These are phyloP conservation scores for Caiman crocodilus DNA, from an alignment of 2,797 vertebrate genomes.

Conservation along the genomic window DNA sequence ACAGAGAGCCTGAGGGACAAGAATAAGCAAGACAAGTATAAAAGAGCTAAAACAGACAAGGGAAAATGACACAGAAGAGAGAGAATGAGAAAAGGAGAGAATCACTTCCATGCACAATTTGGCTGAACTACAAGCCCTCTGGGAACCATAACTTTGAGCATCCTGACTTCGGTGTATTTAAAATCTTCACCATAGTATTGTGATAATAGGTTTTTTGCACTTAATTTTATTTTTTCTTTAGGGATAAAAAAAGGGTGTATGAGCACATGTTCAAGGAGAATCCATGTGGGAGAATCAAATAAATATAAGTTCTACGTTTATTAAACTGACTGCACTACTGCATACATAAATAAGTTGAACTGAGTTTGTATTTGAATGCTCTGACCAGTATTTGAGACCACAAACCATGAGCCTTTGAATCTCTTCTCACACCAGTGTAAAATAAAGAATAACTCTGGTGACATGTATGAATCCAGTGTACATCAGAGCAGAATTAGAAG, in stretches of 20 bases:
- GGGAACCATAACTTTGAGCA: constrained; percentile 69
- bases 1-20: background rate
- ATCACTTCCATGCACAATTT: constrained; percentile 60
- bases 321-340: constrained; percentile 68
- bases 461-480: background rate
- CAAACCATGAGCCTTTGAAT: constrained; percentile 1
- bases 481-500: background rate
- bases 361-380: constrained; percentile 55
- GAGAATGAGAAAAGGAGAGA: constrained; percentile 46
- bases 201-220: constrained; percentile 30
- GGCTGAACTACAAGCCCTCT: constrained; percentile 56
- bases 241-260: constrained; percentile 56
- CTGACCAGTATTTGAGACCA: constrained; percentile 44
- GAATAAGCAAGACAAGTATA: background rate
- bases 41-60: constrained; percentile 8
- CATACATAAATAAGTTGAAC: constrained; percentile 49
- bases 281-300: constrained; percentile 49
- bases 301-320: constrained; percentile 63
- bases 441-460: background rate
- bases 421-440: constrained; percentile 15
- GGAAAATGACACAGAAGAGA: constrained; percentile 20
- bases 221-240: constrained; percentile 57
- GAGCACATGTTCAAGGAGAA: constrained; percentile 53
- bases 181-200: constrained; percentile 71
- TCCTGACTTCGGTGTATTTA: constrained; percentile 72